Conservation (phyloP, 2,888 invertebrate genomes). For the Drosophila sordidula region DNA sequence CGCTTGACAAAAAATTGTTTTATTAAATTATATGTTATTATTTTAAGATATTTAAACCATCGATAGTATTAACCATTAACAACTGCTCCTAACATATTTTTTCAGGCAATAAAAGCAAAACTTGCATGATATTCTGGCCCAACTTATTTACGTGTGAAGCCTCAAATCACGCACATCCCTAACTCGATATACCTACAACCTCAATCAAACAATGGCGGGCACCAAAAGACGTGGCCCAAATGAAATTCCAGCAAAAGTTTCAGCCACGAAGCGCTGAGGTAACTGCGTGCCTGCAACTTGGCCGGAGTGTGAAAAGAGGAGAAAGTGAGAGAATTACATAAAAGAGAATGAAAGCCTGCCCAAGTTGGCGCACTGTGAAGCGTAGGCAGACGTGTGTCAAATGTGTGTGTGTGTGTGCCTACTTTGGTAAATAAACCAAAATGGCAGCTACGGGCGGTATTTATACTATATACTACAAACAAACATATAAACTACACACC, state of each 20-base stretch:
- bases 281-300: constrained; percentile 21
- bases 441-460: constrained; percentile 35
- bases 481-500: neutral
- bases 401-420: constrained; percentile 44
- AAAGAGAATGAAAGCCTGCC: constrained; percentile 32
- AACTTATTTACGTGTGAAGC: neutral
- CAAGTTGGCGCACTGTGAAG: constrained; percentile 34
- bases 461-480: constrained; percentile 4
- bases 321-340: constrained; percentile 18
- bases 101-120: no score
- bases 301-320: constrained; percentile 14
- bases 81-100: no score
- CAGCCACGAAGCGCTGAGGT: constrained; percentile 26
- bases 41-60: no score
- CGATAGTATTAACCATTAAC: no score
- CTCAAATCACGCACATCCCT: constrained; percentile 24
- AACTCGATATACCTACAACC: constrained; percentile 1
- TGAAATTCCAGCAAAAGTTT: constrained; percentile 47
- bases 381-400: constrained; percentile 67
- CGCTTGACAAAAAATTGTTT: no score
- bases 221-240: constrained; percentile 50
- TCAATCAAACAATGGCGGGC: constrained; percentile 9
- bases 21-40: no score
- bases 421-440: constrained; percentile 50
- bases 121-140: no score